Base-by-base conservation (phyloP, 1,140 invertebrate genomes). In the Procambarus clarkii region DNA sequence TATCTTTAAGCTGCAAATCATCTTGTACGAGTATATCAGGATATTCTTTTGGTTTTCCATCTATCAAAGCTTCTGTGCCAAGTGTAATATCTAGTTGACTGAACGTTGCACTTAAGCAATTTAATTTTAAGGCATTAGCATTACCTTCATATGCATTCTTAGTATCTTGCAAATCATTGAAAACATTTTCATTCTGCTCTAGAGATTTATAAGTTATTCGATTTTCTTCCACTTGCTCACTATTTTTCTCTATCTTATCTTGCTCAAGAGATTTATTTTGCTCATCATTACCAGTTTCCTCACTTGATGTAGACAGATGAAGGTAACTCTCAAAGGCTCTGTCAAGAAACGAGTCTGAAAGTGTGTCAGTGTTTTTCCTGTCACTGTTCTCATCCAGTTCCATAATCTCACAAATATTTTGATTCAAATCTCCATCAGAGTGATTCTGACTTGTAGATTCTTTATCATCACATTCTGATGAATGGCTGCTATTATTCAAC, bases 311-410 rank as follows among this genome's bases (percentile, higher is more conserved):
- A 2, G n/a, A 34, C 69, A 24, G 1, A 15, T 84, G 48, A 24
- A 90, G 81, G 58, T 50, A 85, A 34, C 11, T 91, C 21, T 93
- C 86, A 86, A 92, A 93, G n/a, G 88, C 92, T n/a, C 60, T 21
- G 7, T 93, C 91, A 45, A 90, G 83, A 24, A 92, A 92, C 11
- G 92, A 93, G 71, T 93, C 92, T 21, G 85, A 92, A 44, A 93
- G 11, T 9, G 83, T 85, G 11, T 92, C 74, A 58, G 91, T 50
- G 21, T 78, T 60, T 82, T n/a, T 50, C 21, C n/a, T 86, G 74
- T 79, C 9, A 11, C 11, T 34, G 4, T 50, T 82, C 8, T 58
- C 24, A n/a, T 54, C 11, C 2, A 50, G 15, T 24, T 71, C 69
- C n/a, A 74, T 58, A 86, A 8, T 13, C 24, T 76, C 71, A 86